Conservation (phyloP, 2,888 invertebrate genomes). For the Trisateles emortualis region DNA sequence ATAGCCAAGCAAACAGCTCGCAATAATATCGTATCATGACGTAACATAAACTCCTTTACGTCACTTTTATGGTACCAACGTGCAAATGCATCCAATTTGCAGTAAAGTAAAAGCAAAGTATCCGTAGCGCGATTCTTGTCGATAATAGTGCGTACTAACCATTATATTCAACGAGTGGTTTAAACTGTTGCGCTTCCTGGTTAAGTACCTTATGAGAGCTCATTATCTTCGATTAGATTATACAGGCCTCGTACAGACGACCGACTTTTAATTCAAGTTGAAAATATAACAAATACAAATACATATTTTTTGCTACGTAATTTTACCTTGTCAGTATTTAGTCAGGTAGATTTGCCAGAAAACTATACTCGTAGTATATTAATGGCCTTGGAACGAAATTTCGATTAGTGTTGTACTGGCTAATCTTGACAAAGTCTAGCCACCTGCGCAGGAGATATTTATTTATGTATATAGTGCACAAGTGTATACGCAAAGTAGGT, state of each 20-base stretch:
- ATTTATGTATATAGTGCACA: too few relatives aligned
- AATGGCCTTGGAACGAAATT: too few relatives aligned
- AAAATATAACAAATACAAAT: background rate
- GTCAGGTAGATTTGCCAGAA: too few relatives aligned
- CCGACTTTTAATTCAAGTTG: background rate
- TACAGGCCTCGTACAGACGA: background rate
- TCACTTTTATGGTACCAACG: slow-evolving; percentile 55
- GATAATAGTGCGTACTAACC: slow-evolving; percentile 40
- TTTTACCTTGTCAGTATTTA: too few relatives aligned
- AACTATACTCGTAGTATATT: too few relatives aligned
- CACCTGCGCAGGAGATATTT: too few relatives aligned
- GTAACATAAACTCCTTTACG: slow-evolving; percentile 47
- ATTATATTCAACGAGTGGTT: slow-evolving; percentile 27
- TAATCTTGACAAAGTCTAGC: too few relatives aligned
- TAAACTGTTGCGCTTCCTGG: slow-evolving; percentile 33
- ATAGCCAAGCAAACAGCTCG: slow-evolving; percentile 14
- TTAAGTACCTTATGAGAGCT: slow-evolving; percentile 21
- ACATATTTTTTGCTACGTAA: too few relatives aligned
- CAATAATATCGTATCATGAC: slow-evolving; percentile 34
- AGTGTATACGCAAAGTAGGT: too few relatives aligned
- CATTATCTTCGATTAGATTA: slow-evolving; percentile 26
- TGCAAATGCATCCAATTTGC: slow-evolving; percentile 78
- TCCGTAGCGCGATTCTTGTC: slow-evolving; percentile 33
- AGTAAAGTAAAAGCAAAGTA: slow-evolving; percentile 63
- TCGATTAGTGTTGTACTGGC: too few relatives aligned